These are phyloP conservation scores for Anastrepha obliqua DNA, from an alignment of 1,140 invertebrate genomes.

Conservation along the genomic window DNA sequence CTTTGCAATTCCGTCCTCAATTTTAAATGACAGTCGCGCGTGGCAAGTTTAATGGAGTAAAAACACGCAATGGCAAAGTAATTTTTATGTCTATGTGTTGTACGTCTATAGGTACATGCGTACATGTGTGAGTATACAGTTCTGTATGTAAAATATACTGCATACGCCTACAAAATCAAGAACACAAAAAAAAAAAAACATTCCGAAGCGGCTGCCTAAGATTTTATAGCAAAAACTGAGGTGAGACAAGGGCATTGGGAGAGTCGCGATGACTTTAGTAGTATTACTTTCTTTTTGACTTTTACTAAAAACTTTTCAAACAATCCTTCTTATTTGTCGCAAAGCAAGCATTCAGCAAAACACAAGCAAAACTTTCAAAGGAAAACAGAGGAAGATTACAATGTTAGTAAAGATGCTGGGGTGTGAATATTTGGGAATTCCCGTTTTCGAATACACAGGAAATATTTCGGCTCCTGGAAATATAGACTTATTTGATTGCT, in stretches of 20 bases:
- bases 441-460: neutral
- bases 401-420: neutral
- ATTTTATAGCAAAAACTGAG: too few species aligned
- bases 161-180: too few species aligned
- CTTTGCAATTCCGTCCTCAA: neutral
- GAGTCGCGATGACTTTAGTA: too few species aligned
- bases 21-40: neutral
- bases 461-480: neutral
- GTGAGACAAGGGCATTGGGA: too few species aligned
- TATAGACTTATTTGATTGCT: neutral
- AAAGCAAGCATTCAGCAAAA: constrained; percentile 2
- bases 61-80: constrained; percentile 16
- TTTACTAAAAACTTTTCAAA: constrained; percentile 21
- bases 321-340: neutral
- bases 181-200: too few species aligned
- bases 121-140: too few species aligned
- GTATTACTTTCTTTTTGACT: neutral
- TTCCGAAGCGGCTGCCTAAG: too few species aligned
- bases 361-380: neutral
- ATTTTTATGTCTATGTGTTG: neutral
- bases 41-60: constrained; percentile 18
- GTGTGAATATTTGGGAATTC: neutral
- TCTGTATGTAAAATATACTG: too few species aligned
- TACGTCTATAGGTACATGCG: neutral
- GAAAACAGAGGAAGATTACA: neutral